These are phyloP conservation scores for Cnemophilus loriae DNA, from an alignment of 2,113 vertebrate species.

Conservation along the genomic window DNA sequence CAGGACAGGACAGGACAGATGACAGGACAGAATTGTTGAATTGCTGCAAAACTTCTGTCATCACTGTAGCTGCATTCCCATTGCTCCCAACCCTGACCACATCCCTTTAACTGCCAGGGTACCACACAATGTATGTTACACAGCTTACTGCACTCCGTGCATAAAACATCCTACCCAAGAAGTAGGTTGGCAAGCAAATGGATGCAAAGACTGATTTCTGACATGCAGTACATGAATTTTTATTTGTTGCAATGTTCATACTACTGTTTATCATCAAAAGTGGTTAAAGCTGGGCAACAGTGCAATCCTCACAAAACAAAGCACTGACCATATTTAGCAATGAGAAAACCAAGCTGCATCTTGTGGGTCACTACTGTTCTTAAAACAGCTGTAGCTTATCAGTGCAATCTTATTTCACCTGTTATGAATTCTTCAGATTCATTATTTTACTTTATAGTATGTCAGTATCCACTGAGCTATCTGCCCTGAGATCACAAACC, in stretches of 20 bases:
- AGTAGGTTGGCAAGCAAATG: neutral
- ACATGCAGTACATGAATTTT: accelerated
- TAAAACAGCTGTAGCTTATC: neutral
- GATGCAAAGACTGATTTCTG: neutral
- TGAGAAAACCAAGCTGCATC: neutral
- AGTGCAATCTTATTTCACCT: neutral
- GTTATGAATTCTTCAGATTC: neutral
- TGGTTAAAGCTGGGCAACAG: neutral
- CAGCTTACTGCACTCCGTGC: neutral
- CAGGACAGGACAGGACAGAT: neutral
- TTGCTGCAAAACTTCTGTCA: neutral
- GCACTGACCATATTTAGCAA: neutral
- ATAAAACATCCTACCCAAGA: neutral
- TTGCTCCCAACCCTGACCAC: neutral
- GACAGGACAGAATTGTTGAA: too few relatives aligned
- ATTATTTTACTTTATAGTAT: neutral
- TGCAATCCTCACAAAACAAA: neutral
- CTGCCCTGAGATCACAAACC: neutral
- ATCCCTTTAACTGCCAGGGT: accelerated
- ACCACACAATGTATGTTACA: neutral
- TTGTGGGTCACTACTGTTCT: neutral
- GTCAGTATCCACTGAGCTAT: neutral
- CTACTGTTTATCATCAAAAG: neutral
- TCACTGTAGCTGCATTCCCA: neutral
- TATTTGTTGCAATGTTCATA: neutral